Conservation (phyloP, 2,113 vertebrate species). For the Toxostoma redivivum region DNA sequence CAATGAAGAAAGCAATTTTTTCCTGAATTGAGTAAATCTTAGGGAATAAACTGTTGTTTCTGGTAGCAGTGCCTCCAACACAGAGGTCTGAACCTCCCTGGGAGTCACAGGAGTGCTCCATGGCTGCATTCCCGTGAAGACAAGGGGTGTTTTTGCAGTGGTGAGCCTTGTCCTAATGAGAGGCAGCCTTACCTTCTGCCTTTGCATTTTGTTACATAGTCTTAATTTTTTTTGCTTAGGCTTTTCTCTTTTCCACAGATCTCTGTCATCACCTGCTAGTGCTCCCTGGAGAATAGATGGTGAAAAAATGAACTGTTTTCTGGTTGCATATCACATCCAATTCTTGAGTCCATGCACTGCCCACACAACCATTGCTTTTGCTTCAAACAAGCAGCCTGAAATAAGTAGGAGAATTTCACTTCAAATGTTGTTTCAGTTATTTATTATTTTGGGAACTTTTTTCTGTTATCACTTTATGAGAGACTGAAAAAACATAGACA, state of each 20-base stretch:
- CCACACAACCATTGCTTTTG: neutral
- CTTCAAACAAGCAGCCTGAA: neutral
- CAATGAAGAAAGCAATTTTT: neutral
- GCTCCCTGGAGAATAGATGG: neutral
- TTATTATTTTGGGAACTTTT: neutral
- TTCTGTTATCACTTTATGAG: neutral
- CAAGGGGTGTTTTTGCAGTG: neutral
- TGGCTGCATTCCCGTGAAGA: neutral
- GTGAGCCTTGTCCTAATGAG: neutral
- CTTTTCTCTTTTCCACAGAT: neutral
- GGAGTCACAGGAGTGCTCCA: neutral
- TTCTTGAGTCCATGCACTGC: neutral
- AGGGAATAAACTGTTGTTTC: neutral
- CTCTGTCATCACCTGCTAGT: neutral
- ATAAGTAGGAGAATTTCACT: neutral
- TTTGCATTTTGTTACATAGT: neutral
- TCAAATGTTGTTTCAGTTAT: neutral
- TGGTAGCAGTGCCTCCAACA: neutral
- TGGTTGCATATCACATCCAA: neutral
- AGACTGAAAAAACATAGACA: neutral
- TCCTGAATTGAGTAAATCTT: neutral
- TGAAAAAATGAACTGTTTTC: neutral
- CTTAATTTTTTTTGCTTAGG: neutral
- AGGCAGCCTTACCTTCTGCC: neutral
- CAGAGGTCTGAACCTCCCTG: neutral